Evolutionary conservation across 2,888 invertebrate genomes (phyloP).

Genomic region (Caenorhabditis japonica): DNA sequence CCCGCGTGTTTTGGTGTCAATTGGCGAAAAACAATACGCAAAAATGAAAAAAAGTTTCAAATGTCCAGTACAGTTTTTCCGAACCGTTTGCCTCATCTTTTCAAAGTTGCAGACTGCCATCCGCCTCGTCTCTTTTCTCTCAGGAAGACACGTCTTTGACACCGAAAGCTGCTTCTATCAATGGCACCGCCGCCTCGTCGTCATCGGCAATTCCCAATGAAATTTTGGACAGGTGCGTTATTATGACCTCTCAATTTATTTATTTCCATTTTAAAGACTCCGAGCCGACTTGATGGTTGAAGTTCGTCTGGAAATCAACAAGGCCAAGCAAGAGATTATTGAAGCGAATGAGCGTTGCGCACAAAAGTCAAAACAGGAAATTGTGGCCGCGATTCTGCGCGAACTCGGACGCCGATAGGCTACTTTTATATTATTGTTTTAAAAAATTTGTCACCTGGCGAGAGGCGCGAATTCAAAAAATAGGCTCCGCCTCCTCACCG

Average conservation of each 20-base stretch:
- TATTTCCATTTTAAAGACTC: conserved; percentile 34
- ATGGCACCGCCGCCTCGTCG: conserved; percentile 8
- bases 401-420: conserved; percentile 33
- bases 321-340: conserved; percentile 60
- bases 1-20: too few relatives aligned
- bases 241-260: neutral
- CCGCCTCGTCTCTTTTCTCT: conserved; percentile 59
- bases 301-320: conserved; percentile 62
- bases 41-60: too few relatives aligned
- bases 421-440: too few relatives aligned
- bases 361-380: conserved; percentile 5
- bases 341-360: conserved; percentile 36
- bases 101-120: conserved; percentile 50
- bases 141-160: conserved; percentile 31
- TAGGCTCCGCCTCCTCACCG: too few relatives aligned
- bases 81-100: neutral
- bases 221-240: conserved; percentile 46
- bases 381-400: conserved; percentile 18
- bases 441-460: too few relatives aligned
- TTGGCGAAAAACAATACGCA: too few relatives aligned
- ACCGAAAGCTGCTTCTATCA: neutral
- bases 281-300: conserved; percentile 63
- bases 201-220: conserved; percentile 34
- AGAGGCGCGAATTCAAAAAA: too few relatives aligned
- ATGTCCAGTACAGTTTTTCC: too few relatives aligned